Evolutionary conservation across 2,888 invertebrate genomes (phyloP), one percentile per base, ranked within the genome.

Genomic region (Leucania comma): DNA sequence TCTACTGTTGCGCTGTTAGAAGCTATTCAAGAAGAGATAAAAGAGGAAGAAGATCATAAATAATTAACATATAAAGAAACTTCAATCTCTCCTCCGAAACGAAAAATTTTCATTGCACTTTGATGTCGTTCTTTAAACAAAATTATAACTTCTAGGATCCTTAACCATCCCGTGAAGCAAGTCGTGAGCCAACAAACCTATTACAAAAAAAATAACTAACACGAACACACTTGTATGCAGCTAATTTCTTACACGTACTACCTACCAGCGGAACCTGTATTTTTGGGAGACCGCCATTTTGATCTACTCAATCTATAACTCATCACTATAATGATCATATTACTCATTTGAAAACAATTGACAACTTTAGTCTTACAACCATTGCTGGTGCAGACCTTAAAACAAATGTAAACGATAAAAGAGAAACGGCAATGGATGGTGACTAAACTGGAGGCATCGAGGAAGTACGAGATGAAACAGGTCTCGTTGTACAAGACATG

Each of bases 221-320:
- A 68, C 58, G 62, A 80, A 64, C 81, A 70, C 80, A 71, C 71
- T 76, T 42, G 83, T 80, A 77, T 88, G 88, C 88, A 89, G 81
- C 88, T 92, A 90, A 93, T 92, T 91, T 92, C 90, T 89, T 90
- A 90, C 89, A 87, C 88, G 86, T 90, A 90, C 88, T 90, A 90
- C 88, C 89, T 89, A 90, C 83, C 88, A 90, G 89, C 83, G 86
- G 88, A 94, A 94, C 94, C 93, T 90, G 95, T 94, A 94, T 95
- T 94, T 82, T 95, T 92, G 89, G 93, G 88, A 90, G 91, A 88
- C 92, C 92, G 93, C 93, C 94, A 94, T 94, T 93, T 94, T 93
- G 91, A 90, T 93, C 91, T 93, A 93, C 92, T 92, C 91, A 89
- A 91, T 91, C 90, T 91, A 92, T 91, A 91, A 89, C 88, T 91